Percentiles rank a stretch among this genome's conserved stretches.
phyloP scores from a whole-genome alignment of 2,113 vertebrate species.

The Spea bombifrons region DNA sequence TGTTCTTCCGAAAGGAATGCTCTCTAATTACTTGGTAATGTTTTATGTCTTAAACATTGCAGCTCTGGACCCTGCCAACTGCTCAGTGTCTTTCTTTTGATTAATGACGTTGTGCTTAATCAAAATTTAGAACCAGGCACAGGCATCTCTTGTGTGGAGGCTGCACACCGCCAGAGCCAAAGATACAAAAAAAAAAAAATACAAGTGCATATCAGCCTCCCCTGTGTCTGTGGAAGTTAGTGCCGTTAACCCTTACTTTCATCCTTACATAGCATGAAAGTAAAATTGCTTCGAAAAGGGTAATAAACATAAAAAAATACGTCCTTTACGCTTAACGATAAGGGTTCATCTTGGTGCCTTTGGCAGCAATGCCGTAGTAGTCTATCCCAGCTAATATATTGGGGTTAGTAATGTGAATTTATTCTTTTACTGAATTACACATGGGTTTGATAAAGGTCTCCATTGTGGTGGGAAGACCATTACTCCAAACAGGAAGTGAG shows the following conservation, averaged over 20 bases:
- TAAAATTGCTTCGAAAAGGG: no score
- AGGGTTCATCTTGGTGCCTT: no score
- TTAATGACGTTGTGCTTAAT: conserved; percentile 83
- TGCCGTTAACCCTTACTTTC: conserved; percentile 33
- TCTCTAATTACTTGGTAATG: conserved; percentile 84
- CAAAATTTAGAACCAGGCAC: conserved; percentile 82
- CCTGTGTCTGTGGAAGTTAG: not conserved
- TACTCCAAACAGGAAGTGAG: no score
- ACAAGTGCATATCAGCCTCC: conserved; percentile 21
- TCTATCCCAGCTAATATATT: no score
- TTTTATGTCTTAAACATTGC: conserved; percentile 82
- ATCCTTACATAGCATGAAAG: not conserved
- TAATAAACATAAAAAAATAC: no score
- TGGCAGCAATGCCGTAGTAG: no score
- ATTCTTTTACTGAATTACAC: no score
- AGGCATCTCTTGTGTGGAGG: conserved; percentile 63
- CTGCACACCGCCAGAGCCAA: conserved; percentile 68
- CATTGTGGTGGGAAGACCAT: no score
- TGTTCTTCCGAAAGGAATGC: conserved; percentile 75
- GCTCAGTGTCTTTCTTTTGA: conserved; percentile 76
- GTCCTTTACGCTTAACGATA: no score
- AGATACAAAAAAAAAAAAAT: conserved; percentile 29
- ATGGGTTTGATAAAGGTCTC: no score
- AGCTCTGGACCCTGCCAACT: conserved; percentile 79
- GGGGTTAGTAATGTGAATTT: no score